phyloP scores from a whole-genome alignment of 1,140 invertebrate genomes.

The Zaprionus ornatus region DNA sequence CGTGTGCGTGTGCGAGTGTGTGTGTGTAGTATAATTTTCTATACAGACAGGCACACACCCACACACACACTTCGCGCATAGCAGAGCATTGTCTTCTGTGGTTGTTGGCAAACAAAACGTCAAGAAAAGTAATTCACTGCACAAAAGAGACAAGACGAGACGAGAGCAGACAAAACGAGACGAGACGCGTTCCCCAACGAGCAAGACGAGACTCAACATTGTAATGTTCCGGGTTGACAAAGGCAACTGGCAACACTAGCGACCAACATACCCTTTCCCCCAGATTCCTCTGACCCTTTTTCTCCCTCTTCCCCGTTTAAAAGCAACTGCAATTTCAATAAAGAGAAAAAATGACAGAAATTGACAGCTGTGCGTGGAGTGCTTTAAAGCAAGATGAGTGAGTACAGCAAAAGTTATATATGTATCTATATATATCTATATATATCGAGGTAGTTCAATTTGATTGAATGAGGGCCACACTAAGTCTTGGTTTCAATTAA shows the following conservation, averaged over 20 bases:
- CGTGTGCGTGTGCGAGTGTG: constrained; percentile 15
- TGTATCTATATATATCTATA: neutral
- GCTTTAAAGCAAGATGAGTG: constrained; percentile 9
- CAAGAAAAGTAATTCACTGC: constrained; percentile 77
- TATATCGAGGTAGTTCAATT: neutral
- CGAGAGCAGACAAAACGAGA: constrained; percentile 26
- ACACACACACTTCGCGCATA: constrained; percentile 13
- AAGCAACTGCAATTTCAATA: constrained; percentile 17
- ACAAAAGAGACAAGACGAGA: constrained; percentile 45
- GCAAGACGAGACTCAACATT: constrained; percentile 24
- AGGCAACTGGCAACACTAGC: constrained; percentile 26
- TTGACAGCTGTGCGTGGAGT: constrained; percentile 26
- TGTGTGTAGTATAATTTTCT: constrained; percentile 38
- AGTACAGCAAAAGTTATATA: neutral
- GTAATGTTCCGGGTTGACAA: constrained; percentile 32
- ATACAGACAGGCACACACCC: constrained; percentile 31
- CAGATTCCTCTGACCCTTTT: neutral
- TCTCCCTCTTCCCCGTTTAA: neutral
- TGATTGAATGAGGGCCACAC: neutral
- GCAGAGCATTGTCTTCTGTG: constrained; percentile 67
- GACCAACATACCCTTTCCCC: neutral
- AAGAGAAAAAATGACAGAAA: constrained; percentile 21
- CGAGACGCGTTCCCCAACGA: constrained; percentile 8
- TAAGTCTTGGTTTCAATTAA: constrained; percentile 15
- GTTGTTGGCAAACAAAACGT: constrained; percentile 78